A percentile compares a stretch with the other conserved stretches of the same genome.
These are phyloP conservation scores for Campylomormyrus numenius DNA, from an alignment of 2,113 vertebrate species.

Conservation along the genomic window DNA sequence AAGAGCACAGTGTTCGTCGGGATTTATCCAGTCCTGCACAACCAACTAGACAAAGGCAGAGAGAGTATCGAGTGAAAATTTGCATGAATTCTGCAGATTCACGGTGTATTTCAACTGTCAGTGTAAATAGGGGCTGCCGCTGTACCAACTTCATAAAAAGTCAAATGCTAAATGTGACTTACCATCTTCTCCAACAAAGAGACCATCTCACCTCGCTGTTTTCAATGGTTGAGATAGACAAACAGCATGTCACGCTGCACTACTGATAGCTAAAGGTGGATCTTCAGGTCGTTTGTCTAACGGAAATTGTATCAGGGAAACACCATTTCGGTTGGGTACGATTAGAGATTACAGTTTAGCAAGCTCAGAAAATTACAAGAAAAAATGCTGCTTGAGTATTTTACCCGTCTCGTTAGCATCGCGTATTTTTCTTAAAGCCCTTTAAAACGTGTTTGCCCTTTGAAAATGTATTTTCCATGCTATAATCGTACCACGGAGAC, in stretches of 20 bases:
- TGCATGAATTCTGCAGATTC: neutral
- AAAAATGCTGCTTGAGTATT: neutral
- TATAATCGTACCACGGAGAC: neutral
- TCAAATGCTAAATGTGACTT: neutral
- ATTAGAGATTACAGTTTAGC: neutral
- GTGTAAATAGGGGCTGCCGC: neutral
- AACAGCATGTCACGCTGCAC: neutral
- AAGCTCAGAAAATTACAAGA: neutral
- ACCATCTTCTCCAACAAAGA: neutral
- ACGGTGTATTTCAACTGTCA: neutral
- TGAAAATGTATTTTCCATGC: neutral
- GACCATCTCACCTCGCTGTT: neutral
- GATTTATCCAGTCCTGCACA: neutral
- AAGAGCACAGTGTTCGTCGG: constrained; percentile 13
- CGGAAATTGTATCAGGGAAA: neutral
- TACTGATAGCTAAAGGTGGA: neutral
- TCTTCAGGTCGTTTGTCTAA: neutral
- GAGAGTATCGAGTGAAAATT: neutral
- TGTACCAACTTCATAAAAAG: neutral
- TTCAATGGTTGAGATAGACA: neutral
- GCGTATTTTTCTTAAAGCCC: neutral
- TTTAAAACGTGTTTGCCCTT: neutral
- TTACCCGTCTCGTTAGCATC: neutral
- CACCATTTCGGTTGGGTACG: neutral
- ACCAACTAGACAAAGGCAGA: neutral